Evolutionary conservation across 2,888 invertebrate genomes (phyloP).

Genomic region (Neria commutata): DNA sequence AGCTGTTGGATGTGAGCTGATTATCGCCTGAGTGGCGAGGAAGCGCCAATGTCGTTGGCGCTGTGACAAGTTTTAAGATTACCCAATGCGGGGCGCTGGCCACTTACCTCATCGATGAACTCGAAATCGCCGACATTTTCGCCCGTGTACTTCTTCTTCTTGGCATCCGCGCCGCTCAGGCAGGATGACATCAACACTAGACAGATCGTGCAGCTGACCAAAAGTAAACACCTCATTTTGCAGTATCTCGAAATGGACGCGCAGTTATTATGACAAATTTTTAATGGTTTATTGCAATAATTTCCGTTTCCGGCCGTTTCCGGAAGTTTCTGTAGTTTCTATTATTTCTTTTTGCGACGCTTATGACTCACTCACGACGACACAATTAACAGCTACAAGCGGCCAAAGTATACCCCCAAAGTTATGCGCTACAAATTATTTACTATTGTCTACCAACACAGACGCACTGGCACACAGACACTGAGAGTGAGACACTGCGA

Average conservation of each 20-base stretch:
- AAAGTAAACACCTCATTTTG: slow-evolving; percentile 57
- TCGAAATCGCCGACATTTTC: slow-evolving; percentile 74
- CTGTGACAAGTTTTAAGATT: not conserved
- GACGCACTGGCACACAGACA: slow-evolving; percentile 7
- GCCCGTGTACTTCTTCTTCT: slow-evolving; percentile 77
- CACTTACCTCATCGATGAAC: slow-evolving; percentile 77
- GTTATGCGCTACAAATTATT: slow-evolving; percentile 1
- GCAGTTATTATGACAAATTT: not conserved
- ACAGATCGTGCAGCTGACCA: slow-evolving; percentile 56
- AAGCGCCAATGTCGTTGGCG: not conserved
- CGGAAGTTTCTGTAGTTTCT: not conserved
- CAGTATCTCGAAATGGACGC: not conserved
- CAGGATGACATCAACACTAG: slow-evolving; percentile 60
- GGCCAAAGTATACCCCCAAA: not conserved
- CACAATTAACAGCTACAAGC: not conserved
- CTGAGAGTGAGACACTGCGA: not conserved
- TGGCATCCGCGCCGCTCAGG: slow-evolving; percentile 55
- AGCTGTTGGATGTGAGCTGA: slow-evolving; percentile 9
- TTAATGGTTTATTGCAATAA: no score
- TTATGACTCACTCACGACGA: not conserved
- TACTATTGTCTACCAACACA: slow-evolving; percentile 4
- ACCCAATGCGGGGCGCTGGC: slow-evolving; percentile 22
- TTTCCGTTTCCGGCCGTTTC: not conserved
- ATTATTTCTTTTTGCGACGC: not conserved
- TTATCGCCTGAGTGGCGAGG: not conserved